phyloP scores from a whole-genome alignment of 2,888 invertebrate genomes.

The Eudemis profundana region DNA sequence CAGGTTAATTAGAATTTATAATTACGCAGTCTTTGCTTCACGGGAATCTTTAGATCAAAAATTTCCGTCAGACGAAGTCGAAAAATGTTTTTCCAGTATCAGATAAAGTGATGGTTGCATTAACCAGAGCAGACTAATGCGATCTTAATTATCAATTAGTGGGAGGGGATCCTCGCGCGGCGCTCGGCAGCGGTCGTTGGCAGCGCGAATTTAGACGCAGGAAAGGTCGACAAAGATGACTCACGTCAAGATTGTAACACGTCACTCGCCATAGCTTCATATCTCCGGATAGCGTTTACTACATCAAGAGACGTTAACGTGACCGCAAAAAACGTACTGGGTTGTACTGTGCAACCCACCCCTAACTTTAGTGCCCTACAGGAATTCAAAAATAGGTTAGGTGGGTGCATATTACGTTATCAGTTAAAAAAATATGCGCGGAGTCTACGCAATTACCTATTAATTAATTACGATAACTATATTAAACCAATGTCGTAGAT shows the following conservation, averaged over 20 bases:
- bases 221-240: slow-evolving; percentile 73
- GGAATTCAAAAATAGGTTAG: no score
- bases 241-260: slow-evolving; percentile 61
- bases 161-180: slow-evolving; percentile 40
- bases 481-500: no score
- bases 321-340: background rate
- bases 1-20: slow-evolving; percentile 23
- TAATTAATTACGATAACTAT: slow-evolving; percentile 9
- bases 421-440: no score
- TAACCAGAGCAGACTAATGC: slow-evolving; percentile 49
- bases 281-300: background rate
- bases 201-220: slow-evolving; percentile 76
- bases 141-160: slow-evolving; percentile 66
- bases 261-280: slow-evolving; percentile 41
- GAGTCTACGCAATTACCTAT: background rate
- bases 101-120: slow-evolving; percentile 29
- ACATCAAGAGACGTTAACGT: background rate
- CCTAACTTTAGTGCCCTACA: no score
- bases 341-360: no score
- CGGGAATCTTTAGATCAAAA: slow-evolving; percentile 1
- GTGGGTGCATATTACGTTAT: no score
- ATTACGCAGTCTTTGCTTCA: slow-evolving; percentile 6
- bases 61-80: slow-evolving; percentile 12
- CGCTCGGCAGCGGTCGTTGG: slow-evolving; percentile 63
- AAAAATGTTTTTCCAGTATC: background rate